Percentiles rank a stretch among this genome's conserved stretches.
phyloP scores from a whole-genome alignment of 2,888 invertebrate genomes.

The Clivina fossor region DNA sequence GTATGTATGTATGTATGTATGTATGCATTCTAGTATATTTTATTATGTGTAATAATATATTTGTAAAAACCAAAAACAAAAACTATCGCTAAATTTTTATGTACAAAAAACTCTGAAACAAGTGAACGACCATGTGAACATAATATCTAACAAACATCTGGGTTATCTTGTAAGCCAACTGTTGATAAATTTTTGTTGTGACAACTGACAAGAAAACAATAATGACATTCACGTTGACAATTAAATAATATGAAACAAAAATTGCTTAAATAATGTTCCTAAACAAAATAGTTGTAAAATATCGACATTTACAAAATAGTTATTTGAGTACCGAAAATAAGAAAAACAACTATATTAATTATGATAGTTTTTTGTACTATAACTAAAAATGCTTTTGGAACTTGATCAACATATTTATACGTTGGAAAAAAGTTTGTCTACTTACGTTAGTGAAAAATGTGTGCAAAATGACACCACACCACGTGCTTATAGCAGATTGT shows the following conservation, averaged over 20 bases:
- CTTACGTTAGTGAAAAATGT: conserved; percentile 13
- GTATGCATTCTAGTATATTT: no score
- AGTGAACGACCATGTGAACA: no score
- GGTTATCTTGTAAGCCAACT: background rate
- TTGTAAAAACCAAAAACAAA: no score
- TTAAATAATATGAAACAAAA: background rate
- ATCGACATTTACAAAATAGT: no score
- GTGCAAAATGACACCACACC: conserved; percentile 19
- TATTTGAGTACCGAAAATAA: no score
- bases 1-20: no score
- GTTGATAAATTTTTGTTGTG: conserved; percentile 13
- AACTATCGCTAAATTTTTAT: background rate
- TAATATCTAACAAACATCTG: conserved; percentile 12
- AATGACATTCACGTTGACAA: background rate
- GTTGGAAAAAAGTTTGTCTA: conserved; percentile 13
- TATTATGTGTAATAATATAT: no score
- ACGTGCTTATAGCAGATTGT: conserved; percentile 27
- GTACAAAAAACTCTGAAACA: background rate
- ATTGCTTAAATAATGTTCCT: no score
- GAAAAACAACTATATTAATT: conserved; percentile 15
- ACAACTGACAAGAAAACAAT: conserved; percentile 17
- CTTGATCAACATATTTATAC: conserved; percentile 19
- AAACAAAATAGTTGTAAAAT: no score
- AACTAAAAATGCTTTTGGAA: conserved; percentile 27
- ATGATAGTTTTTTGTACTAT: conserved; percentile 9